Evolutionary conservation across 2,797 vertebrate species (phyloP), one percentile per base, ranked within the genome.

Genomic region (Cynodonichthys magdalenae): DNA sequence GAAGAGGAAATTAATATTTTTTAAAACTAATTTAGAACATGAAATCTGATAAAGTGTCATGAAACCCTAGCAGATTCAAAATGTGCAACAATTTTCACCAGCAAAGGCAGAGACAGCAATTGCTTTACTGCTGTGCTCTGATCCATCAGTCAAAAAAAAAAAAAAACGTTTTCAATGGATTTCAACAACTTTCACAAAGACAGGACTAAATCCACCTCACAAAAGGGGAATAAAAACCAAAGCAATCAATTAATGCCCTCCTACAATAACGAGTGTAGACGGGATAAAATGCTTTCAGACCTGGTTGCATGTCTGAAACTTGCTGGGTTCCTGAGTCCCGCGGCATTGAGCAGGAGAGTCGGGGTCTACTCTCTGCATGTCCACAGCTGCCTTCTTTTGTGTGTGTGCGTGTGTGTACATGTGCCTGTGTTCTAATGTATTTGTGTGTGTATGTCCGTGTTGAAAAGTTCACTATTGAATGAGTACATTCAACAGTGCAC

Each of bases 241-340:
- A 76, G 78, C 86, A 78, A 91, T 92, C 90, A 90, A 90, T 91
- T 82, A 87, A 87, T 82, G 78, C 77, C 69, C 68, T 64, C 69
- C 75, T 63, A 79, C 77, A 79, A 81, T 77, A 74, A 77, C 58
- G 20, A 76, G 71, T 68, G 79, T 19, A 75, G 81, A 79, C 50
- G 31, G 47, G 69, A 63, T 74, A 71, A 89, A 83, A 85, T 66
- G 82, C 83, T 90, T 90, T 92, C 75, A 91, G 84, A 80, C 60
- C 67, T 5, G 62, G 71, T 36, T 71, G 55, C 70, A 73, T 24
- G 68, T 78, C 75, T 79, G 53, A 85, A 79, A 82, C 87, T 83
- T 69, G 63, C 67, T 73, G 79, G 77, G 79, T 74, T 79, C 81
- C 71, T 72, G 42, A 63, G 53, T 82, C 71, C 66, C 68, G 74